A percentile compares a stretch with the other conserved stretches of the same genome.
phyloP scores from a whole-genome alignment of 2,888 invertebrate genomes.

The Hirtodrosophila trivittata region DNA sequence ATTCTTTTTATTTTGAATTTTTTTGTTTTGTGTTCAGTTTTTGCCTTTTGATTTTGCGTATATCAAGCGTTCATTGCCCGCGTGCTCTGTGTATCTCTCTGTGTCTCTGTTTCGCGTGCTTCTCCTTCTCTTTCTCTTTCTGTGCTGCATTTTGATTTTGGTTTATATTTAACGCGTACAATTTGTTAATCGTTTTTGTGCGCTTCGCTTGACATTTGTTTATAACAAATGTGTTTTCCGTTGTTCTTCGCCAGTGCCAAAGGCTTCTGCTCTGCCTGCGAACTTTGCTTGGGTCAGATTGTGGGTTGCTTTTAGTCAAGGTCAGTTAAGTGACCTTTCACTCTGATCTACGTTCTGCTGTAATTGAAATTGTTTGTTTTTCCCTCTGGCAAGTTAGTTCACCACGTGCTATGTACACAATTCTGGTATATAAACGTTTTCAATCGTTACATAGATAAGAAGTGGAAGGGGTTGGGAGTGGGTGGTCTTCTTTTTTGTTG shows the following conservation, averaged over 20 bases:
- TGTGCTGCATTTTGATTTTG: slow-evolving; percentile 60
- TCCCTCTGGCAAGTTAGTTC: too few species aligned
- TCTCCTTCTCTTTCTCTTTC: slow-evolving; percentile 2
- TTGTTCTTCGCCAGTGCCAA: background rate
- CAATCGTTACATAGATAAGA: too few species aligned
- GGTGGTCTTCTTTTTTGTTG: too few species aligned
- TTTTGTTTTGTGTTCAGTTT: slow-evolving; percentile 36
- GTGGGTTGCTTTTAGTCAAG: too few species aligned
- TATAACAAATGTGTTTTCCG: slow-evolving; percentile 38
- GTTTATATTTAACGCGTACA: slow-evolving; percentile 65
- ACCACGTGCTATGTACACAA: too few species aligned
- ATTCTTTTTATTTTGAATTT: slow-evolving; percentile 23
- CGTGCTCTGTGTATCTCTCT: slow-evolving; percentile 37
- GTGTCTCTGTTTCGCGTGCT: slow-evolving; percentile 11
- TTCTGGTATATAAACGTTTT: too few species aligned
- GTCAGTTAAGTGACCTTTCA: too few species aligned
- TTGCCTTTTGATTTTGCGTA: slow-evolving; percentile 64
- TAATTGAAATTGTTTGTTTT: too few species aligned
- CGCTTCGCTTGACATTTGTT: slow-evolving; percentile 40
- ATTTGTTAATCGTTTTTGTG: slow-evolving; percentile 62
- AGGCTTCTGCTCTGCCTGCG: background rate
- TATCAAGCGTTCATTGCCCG: slow-evolving; percentile 79
- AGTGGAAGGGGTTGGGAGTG: too few species aligned
- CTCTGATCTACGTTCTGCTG: too few species aligned
- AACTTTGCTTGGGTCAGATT: too few species aligned